A percentile compares a stretch with the other conserved stretches of the same genome.
These are phyloP conservation scores for Lymantria monacha DNA, from an alignment of 2,888 invertebrate species.

Conservation along the genomic window DNA sequence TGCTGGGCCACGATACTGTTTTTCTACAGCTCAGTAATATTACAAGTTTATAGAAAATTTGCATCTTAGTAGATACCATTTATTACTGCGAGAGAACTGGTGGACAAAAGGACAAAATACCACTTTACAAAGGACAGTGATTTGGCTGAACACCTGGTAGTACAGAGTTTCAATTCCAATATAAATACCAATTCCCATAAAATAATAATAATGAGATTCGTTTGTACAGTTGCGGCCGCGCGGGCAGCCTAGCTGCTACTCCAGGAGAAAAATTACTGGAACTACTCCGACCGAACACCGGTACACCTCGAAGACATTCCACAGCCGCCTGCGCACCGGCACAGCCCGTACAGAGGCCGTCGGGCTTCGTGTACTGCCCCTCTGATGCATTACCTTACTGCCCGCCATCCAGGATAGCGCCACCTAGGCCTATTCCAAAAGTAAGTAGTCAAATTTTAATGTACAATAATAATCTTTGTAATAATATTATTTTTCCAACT, in stretches of 20 bases:
- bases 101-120: too few species aligned
- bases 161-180: too few species aligned
- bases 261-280: slow-evolving; percentile 80
- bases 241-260: slow-evolving; percentile 74
- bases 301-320: slow-evolving; percentile 73
- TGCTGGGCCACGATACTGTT: too few species aligned
- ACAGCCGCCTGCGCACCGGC: slow-evolving; percentile 65
- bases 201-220: neutral
- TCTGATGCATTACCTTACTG: slow-evolving; percentile 79
- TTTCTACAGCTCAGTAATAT: too few species aligned
- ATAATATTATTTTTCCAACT: too few species aligned
- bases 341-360: slow-evolving; percentile 44
- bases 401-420: slow-evolving; percentile 71
- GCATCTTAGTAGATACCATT: too few species aligned
- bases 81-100: too few species aligned
- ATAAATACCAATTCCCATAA: too few species aligned
- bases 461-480: neutral
- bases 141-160: too few species aligned
- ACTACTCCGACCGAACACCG: slow-evolving; percentile 71
- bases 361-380: slow-evolving; percentile 76
- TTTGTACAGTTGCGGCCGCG: slow-evolving; percentile 65
- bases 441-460: slow-evolving; percentile 14
- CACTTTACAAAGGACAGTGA: too few species aligned
- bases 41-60: too few species aligned
- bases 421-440: slow-evolving; percentile 52